Conservation (phyloP, 2,797 vertebrate species). For the Rhodeus uyekii region DNA sequence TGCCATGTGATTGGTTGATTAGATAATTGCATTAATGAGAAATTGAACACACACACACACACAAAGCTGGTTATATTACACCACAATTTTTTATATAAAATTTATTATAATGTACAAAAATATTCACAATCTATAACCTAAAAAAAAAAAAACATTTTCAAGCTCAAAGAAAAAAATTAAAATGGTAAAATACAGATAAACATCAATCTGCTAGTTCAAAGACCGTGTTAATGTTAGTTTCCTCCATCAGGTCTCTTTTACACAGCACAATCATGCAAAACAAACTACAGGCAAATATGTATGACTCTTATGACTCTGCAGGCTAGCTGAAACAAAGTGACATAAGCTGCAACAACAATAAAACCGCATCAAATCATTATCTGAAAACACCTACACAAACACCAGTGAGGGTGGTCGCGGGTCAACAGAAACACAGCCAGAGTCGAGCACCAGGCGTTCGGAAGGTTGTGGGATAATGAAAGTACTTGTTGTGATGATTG, state of each 20-base stretch:
- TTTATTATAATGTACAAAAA: not conserved
- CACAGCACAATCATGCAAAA: conserved; percentile 1
- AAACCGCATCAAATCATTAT: not conserved
- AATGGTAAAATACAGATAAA: not conserved
- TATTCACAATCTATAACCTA: conserved; percentile 14
- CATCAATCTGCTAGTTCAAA: not conserved
- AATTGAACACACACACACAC: no score
- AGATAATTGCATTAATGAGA: not conserved
- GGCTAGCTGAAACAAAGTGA: not conserved
- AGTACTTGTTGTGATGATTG: conserved; percentile 64
- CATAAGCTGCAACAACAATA: not conserved
- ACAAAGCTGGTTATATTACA: no score
- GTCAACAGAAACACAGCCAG: not conserved
- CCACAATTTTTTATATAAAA: not conserved
- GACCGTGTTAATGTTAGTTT: not conserved
- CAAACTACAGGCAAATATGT: not conserved
- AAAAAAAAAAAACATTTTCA: conserved; percentile 1
- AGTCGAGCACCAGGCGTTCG: not conserved
- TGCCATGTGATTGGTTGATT: not conserved
- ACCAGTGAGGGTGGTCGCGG: not conserved
- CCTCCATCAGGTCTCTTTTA: not conserved
- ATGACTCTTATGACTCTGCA: not conserved
- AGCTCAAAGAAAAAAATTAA: not conserved
- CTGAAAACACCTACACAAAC: not conserved
- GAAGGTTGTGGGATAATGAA: conserved; percentile 44